A percentile compares a stretch with the other conserved stretches of the same genome.
phyloP scores from a whole-genome alignment of 2,888 invertebrate species.

The Norana najaformis region DNA sequence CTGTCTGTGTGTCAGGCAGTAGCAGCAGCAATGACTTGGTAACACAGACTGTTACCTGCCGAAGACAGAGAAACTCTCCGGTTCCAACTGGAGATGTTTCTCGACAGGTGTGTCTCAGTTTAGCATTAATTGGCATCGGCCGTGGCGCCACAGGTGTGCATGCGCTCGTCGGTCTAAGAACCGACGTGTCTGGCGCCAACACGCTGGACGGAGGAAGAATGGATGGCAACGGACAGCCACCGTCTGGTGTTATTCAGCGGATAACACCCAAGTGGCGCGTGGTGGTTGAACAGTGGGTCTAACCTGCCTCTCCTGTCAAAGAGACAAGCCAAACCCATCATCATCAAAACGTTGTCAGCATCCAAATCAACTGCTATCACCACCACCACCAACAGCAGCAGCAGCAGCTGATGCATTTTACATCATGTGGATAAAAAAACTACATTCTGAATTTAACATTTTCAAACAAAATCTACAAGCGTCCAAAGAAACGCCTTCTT shows the following conservation, averaged over 20 bases:
- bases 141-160: background rate
- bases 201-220: background rate
- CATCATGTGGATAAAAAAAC: background rate
- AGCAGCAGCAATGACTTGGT: conserved; percentile 2
- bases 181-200: background rate
- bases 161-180: background rate
- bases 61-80: conserved; percentile 10
- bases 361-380: background rate
- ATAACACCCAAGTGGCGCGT: background rate
- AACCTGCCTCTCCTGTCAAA: conserved; percentile 20
- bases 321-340: conserved; percentile 10
- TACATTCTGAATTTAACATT: too few relatives aligned
- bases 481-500: background rate
- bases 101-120: background rate
- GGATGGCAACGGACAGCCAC: background rate
- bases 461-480: background rate
- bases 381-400: background rate
- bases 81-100: conserved; percentile 22
- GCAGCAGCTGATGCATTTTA: background rate
- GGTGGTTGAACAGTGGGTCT: background rate
- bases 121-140: background rate
- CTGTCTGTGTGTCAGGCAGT: background rate
- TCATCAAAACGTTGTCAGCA: background rate
- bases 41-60: conserved; percentile 23
- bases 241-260: background rate